Evolutionary conservation across 2,888 invertebrate species (phyloP).

Genomic region (Coleophora deauratella): DNA sequence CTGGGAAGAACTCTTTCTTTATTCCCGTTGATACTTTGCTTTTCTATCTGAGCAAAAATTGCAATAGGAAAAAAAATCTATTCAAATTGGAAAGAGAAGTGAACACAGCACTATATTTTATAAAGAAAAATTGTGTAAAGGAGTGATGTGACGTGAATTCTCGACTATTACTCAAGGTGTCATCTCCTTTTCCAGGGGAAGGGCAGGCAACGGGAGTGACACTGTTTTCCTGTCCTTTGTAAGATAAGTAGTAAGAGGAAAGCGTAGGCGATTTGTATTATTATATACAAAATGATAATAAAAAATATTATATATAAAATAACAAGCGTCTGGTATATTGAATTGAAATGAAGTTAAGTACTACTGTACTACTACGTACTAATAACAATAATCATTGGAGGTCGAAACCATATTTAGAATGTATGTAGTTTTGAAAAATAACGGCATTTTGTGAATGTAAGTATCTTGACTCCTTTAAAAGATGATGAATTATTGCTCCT

Average conservation of each 20-base stretch:
- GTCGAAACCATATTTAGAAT: no score
- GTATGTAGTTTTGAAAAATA: no score
- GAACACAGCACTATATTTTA: conserved; percentile 36
- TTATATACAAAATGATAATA: not conserved
- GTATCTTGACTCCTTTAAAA: no score
- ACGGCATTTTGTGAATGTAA: no score
- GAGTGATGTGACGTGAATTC: conserved; percentile 47
- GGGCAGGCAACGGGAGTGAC: conserved; percentile 32
- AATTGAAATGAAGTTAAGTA: no score
- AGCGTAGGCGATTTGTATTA: not conserved
- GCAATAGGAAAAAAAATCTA: conserved; percentile 11
- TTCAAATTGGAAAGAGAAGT: conserved; percentile 23
- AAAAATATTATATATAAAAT: no score
- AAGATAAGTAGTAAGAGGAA: conserved; percentile 13
- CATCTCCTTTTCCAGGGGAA: conserved; percentile 45
- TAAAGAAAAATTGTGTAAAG: conserved; percentile 51
- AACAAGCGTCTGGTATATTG: no score
- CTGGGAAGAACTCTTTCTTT: no score
- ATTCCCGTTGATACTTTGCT: no score
- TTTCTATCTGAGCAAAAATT: conserved; percentile 2
- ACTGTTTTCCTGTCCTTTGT: conserved; percentile 34
- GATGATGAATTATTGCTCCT: no score
- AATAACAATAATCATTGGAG: no score
- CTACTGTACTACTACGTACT: no score
- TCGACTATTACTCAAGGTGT: conserved; percentile 61